Base-by-base conservation (phyloP, 1,140 invertebrate genomes). In the Cardiocondyla obscurior region DNA sequence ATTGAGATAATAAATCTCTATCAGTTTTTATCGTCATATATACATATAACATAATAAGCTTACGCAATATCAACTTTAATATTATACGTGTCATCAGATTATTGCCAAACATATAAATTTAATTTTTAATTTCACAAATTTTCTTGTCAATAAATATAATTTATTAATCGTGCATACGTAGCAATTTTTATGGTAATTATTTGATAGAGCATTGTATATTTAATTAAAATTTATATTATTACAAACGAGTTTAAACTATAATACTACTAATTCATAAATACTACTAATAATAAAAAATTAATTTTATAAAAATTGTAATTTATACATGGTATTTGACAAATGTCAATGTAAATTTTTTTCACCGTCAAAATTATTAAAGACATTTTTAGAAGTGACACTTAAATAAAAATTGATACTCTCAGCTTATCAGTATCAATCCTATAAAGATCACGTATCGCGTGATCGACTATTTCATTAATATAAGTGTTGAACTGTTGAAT, bases 401-500 rank as follows among this genome's bases (percentile, higher is more conserved):
- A 7, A 60, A 74, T 74, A 76, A 33, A 1, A 33, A 46, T 49
- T 25, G 14, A n/a, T 19, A 36, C 16, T 25, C n/a, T 5, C 33
- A n/a, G 46, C 53, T 51, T 65, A 39, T 12, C 3, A 60, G 55
- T 46, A 14, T 70, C 70, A 85, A 73, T 74, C 25, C 30, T 55
- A 19, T 82, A 25, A 42, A 85, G 57, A 64, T 73, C 81, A 46
- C 65, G 82, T 82, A 82, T 79, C 65, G 83, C 84, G 76, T 83
- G 69, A 88, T 84, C 62, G 39, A 39, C 49, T 86, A 72, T 69
- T 83, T 73, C 57, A 87, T 83, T 81, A 73, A 69, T 44, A 33
- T 57, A 84, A 84, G 58, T 79, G 83, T 87, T 77, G 49, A n/a
- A n/a, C n/a, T n/a, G 62, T 42, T 84, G 82, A 81, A 86, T 88